Conservation (phyloP, 2,797 vertebrate species). For the Cyclopterus lumpus region DNA sequence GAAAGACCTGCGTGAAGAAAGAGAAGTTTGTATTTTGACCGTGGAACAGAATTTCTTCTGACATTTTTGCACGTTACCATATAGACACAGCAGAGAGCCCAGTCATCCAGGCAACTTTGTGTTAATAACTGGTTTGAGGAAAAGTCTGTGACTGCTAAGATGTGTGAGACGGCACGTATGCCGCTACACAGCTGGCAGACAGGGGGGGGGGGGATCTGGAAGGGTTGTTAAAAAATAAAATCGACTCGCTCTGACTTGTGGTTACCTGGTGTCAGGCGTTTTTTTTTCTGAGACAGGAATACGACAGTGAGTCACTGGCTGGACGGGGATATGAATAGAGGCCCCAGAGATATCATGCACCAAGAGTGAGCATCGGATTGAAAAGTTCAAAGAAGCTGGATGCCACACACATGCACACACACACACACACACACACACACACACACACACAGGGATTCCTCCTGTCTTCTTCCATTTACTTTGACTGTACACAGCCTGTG, state of each 20-base stretch:
- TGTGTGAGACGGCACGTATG: conserved; percentile 73
- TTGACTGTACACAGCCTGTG: conserved; percentile 8
- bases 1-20: not conserved
- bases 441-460: not conserved
- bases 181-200: conserved; percentile 51
- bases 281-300: too few species aligned
- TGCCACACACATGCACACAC: too few species aligned
- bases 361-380: too few species aligned
- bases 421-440: too few species aligned
- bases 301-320: too few species aligned
- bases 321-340: too few species aligned
- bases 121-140: conserved; percentile 12
- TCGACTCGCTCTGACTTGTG: too few species aligned
- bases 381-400: too few species aligned
- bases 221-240: too few species aligned
- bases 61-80: not conserved
- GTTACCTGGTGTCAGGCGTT: too few species aligned
- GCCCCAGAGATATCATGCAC: too few species aligned
- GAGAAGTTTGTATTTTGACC: too few species aligned
- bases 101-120: conserved; percentile 9
- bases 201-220: not conserved
- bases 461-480: conserved; percentile 30
- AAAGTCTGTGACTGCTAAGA: conserved; percentile 31
- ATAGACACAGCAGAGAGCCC: not conserved
- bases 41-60: not conserved